These are phyloP conservation scores for Dryas iulia DNA, from an alignment of 1,140 invertebrate genomes.

Conservation along the genomic window DNA sequence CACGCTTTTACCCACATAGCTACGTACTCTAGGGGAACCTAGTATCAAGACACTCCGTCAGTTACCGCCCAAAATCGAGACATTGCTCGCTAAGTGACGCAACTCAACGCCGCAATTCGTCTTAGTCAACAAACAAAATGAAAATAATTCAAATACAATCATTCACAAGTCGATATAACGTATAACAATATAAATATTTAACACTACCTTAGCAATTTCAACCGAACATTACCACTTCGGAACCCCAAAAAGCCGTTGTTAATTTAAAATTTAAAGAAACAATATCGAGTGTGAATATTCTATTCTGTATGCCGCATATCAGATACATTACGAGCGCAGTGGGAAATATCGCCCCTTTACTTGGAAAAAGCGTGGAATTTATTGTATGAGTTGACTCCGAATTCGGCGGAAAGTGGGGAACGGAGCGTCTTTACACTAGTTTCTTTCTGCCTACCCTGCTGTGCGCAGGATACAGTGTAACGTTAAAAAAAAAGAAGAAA, in stretches of 20 bases:
- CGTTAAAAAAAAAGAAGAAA: no score
- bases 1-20: background rate
- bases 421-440: no score
- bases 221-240: background rate
- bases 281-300: conserved; percentile 70
- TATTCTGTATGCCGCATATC: conserved; percentile 50
- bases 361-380: conserved; percentile 50
- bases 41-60: background rate
- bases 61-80: no score
- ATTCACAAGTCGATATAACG: background rate
- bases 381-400: no score
- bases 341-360: conserved; percentile 62
- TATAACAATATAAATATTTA: background rate
- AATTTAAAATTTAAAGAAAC: conserved; percentile 73
- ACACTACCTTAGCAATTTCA: background rate
- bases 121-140: no score
- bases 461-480: no score
- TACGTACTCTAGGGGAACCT: background rate
- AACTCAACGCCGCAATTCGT: no score
- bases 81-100: no score
- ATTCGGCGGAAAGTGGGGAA: no score
- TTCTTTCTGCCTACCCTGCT: no score
- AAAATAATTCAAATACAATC: no score
- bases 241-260: conserved; percentile 11
- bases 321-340: conserved; percentile 65